A percentile compares a stretch with the other conserved stretches of the same genome.
Evolutionary conservation across 2,797 vertebrate genomes (phyloP).

Genomic region (Siniperca obscura): DNA sequence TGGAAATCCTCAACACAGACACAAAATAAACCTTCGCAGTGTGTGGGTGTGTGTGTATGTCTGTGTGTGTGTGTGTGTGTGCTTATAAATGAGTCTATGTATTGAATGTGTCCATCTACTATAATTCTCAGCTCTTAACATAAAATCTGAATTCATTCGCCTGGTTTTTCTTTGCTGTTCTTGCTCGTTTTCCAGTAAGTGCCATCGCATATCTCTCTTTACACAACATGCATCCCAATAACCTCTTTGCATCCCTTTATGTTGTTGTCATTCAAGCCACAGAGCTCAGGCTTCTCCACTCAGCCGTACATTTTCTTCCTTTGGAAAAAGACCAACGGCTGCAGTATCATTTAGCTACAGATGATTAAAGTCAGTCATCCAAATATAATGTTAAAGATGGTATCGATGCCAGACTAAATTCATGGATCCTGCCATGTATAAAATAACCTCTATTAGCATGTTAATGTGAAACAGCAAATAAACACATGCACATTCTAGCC

Average conservation of each 20-base stretch:
- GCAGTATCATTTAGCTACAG: slow-evolving; percentile 23
- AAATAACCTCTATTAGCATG: slow-evolving; percentile 31
- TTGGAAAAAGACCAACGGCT: neutral
- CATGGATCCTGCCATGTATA: slow-evolving; percentile 22
- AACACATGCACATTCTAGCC: neutral
- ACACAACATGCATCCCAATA: slow-evolving; percentile 46
- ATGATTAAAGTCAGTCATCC: slow-evolving; percentile 49
- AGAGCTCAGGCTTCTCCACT: slow-evolving; percentile 41
- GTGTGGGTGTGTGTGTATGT: neutral
- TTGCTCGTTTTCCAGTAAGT: slow-evolving; percentile 20
- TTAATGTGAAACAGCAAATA: slow-evolving; percentile 6
- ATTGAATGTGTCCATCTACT: neutral
- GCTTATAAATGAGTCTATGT: neutral
- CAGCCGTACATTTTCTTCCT: slow-evolving; percentile 16
- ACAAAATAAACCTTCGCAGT: slow-evolving; percentile 46
- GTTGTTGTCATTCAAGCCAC: slow-evolving; percentile 56
- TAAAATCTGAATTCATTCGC: slow-evolving; percentile 49
- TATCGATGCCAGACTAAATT: slow-evolving; percentile 27
- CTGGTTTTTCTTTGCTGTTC: slow-evolving; percentile 11
- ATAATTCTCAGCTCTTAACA: slow-evolving; percentile 12
- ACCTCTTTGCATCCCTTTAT: slow-evolving; percentile 41
- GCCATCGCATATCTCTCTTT: neutral
- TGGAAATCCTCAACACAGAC: slow-evolving; percentile 75
- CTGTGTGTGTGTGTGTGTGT: neutral
- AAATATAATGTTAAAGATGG: slow-evolving; percentile 24